Base-by-base conservation (phyloP, 1,140 invertebrate species). In the Xylocopa sonorina region DNA sequence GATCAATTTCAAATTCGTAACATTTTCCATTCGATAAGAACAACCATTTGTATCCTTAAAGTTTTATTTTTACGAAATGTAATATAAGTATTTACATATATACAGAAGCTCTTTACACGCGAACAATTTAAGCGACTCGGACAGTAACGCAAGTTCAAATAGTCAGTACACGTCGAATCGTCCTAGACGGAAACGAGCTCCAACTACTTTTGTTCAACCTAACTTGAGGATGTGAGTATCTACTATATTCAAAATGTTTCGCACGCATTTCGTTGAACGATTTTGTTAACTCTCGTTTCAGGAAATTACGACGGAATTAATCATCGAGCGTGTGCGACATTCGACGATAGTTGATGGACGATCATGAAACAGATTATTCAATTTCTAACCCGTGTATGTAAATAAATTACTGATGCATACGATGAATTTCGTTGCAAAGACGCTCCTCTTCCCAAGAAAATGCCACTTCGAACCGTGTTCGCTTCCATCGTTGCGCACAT, bases 101-200 rank as follows among this genome's bases (percentile, higher is more conserved):
- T 48, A 21, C 4, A 85, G 75, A 18, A 80, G n/a, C 4, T n/a
- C 21, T n/a, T 57, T 18, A 53, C 24, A 57, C 9, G 3, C 5
- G 1, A 82, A 87, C 6, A 64, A 55, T n/a, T 80, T 62, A 12
- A 83, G 80, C 67, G 87, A 90, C 71, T 90, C 87, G 0, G 87
- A 90, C 51, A 87, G 85, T 67, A 86, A 66, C 53, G 32, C 46
- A 0, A 89, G 88, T 77, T 46, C 10, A 24, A 71, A 16, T 73
- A 82, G 58, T 58, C 76, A 7, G 18, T 24, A 46, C 46, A n/a
- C 63, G 38, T 53, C 58, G 10, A 55, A 18, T 73, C 82, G 90
- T 24, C 89, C 89, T 18, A 88, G 80, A 78, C 82, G 90, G 57
- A 83, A 80, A 53, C 90, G 86, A 69, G 89, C 88, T 24, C 88